Conservation (phyloP, 2,113 vertebrate genomes). For the Ochotona curzoniae region DNA sequence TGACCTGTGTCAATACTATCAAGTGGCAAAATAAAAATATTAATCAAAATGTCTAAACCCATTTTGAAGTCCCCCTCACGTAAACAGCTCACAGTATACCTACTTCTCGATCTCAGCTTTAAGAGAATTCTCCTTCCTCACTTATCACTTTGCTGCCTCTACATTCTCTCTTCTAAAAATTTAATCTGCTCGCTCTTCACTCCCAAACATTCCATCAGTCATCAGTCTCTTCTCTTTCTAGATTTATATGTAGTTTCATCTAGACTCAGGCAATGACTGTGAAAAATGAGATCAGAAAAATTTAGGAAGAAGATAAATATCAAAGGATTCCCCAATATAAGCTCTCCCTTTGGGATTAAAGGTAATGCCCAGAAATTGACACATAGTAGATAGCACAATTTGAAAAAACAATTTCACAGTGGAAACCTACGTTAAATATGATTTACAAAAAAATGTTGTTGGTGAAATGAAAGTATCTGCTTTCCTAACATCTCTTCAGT, state of each 20-base stretch:
- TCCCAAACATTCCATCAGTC: background rate
- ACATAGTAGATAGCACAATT: slow-evolving; percentile 13
- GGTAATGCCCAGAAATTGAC: slow-evolving; percentile 7
- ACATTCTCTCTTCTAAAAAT: background rate
- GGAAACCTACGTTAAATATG: slow-evolving; percentile 53
- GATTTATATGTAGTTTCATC: slow-evolving; percentile 25
- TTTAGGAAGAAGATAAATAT: slow-evolving; percentile 23
- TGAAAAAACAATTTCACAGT: slow-evolving; percentile 60
- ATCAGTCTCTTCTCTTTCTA: slow-evolving; percentile 11
- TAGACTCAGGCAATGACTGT: background rate
- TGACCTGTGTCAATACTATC: background rate
- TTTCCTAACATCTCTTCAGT: slow-evolving; percentile 54
- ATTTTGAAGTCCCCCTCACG: background rate
- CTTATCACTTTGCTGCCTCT: background rate
- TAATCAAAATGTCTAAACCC: background rate
- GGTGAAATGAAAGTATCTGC: slow-evolving; percentile 49
- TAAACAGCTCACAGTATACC: background rate
- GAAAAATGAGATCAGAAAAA: slow-evolving; percentile 40
- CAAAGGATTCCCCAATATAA: slow-evolving; percentile 33
- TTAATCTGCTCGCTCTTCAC: background rate
- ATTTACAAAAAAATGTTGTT: slow-evolving; percentile 49
- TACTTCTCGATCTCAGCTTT: background rate
- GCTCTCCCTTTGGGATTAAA: slow-evolving; percentile 38
- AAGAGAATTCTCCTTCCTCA: background rate
- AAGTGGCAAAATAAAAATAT: slow-evolving; percentile 22